Evolutionary conservation across 53 echinoderm and acorn worm species (phyloP).

Genomic region (Apostichopus leukothele): DNA sequence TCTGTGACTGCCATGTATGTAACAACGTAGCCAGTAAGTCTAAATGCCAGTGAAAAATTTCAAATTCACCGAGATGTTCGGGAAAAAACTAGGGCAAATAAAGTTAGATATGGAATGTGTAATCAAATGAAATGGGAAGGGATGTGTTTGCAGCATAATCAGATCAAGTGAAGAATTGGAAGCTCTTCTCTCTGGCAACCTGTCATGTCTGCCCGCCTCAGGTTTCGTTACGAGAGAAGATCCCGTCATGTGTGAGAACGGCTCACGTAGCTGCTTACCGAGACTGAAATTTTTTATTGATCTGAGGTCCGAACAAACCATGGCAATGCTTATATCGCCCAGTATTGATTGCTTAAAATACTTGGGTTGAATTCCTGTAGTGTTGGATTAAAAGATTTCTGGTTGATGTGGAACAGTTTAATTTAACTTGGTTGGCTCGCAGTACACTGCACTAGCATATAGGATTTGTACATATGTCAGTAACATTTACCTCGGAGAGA

Average conservation of each 20-base stretch:
- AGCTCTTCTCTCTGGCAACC: constrained; percentile 6
- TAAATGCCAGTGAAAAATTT: background rate
- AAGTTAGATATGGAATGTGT: constrained; percentile 12
- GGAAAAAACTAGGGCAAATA: background rate
- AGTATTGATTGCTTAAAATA: constrained; percentile 24
- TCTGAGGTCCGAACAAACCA: background rate
- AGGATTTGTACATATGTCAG: too few relatives aligned
- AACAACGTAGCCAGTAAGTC: background rate
- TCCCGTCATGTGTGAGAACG: constrained; percentile 9
- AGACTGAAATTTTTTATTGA: constrained; percentile 19
- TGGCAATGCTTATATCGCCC: background rate
- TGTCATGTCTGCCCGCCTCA: constrained; percentile 4
- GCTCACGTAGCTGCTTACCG: background rate
- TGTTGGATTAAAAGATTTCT: background rate
- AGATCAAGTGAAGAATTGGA: constrained; percentile 33
- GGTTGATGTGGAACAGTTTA: constrained; percentile 7
- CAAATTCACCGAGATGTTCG: background rate
- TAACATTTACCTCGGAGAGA: too few relatives aligned
- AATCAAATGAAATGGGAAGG: constrained; percentile 27
- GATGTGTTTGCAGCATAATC: constrained; percentile 35
- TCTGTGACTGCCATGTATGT: background rate
- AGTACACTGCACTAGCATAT: background rate
- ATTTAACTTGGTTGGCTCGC: constrained; percentile 8
- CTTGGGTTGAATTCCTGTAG: constrained; percentile 21
- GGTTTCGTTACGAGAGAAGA: constrained; percentile 8